Percentiles rank a stretch among this genome's conserved stretches.
Conservation (phyloP, 2,888 invertebrate species). For the Callyntrura sp. region DNA sequence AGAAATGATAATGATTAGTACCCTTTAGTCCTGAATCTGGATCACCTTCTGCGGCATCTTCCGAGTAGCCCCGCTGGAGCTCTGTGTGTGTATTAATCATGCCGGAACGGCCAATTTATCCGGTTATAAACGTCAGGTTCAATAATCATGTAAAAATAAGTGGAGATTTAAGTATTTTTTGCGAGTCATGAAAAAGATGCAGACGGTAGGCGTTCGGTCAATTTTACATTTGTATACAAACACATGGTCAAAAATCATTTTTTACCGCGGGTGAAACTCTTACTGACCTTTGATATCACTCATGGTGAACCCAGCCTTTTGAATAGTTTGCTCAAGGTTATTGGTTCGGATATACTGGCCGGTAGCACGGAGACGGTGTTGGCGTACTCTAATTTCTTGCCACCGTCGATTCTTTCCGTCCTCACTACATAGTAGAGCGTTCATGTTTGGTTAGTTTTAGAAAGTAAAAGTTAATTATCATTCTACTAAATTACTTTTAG, state of each 20-base stretch:
- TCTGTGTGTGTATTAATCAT: conserved; percentile 86
- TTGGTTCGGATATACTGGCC: conserved; percentile 82
- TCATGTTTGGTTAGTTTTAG: conserved; percentile 22
- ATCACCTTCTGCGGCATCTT: conserved; percentile 91
- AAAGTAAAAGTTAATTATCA: neutral
- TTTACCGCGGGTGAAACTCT: conserved; percentile 1
- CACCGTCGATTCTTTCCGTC: conserved; percentile 93
- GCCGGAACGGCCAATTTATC: conserved; percentile 68
- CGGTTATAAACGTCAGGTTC: conserved; percentile 40
- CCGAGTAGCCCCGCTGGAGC: conserved; percentile 93
- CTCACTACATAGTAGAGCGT: conserved; percentile 88
- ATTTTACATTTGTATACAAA: conserved; percentile 3
- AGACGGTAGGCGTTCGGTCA: conserved; percentile 23
- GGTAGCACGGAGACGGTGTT: conserved; percentile 90
- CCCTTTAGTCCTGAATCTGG: conserved; percentile 85
- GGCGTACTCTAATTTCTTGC: conserved; percentile 95
- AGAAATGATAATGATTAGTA: conserved; percentile 28
- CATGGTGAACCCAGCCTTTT: conserved; percentile 95
- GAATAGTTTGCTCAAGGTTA: conserved; percentile 96
- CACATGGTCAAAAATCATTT: neutral
- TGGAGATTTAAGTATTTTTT: neutral
- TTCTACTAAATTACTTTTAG: conserved; percentile 9
- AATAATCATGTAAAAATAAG: neutral
- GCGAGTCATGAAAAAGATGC: conserved; percentile 58
- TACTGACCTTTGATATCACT: conserved; percentile 94